Percentiles rank a stretch among this genome's conserved stretches.
phyloP scores from a whole-genome alignment of 2,797 vertebrate genomes.

The Paramormyrops hopkinsi region DNA sequence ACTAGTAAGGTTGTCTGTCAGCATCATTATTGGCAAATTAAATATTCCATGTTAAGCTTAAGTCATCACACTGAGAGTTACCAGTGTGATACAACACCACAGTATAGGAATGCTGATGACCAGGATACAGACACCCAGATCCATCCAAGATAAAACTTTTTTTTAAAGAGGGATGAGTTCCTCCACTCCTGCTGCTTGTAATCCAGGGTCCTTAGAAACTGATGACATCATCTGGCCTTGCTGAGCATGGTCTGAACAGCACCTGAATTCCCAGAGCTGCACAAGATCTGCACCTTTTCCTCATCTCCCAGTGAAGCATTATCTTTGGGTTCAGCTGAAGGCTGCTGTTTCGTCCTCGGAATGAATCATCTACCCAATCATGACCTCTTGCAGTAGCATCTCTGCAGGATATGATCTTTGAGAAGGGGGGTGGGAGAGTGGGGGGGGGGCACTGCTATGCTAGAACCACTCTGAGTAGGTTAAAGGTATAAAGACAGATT shows the following conservation, averaged over 20 bases:
- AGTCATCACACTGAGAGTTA: neutral
- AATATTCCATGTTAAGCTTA: neutral
- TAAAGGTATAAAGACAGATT: neutral
- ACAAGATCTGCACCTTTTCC: neutral
- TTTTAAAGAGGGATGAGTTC: neutral
- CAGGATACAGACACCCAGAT: neutral
- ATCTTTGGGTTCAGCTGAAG: neutral
- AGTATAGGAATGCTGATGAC: neutral
- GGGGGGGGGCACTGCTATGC: neutral
- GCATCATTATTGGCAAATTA: neutral
- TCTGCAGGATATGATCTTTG: neutral
- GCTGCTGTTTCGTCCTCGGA: neutral
- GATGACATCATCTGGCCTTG: neutral
- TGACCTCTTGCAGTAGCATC: neutral
- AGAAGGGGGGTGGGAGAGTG: neutral
- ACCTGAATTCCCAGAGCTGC: neutral
- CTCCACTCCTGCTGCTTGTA: neutral
- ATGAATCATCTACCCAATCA: neutral
- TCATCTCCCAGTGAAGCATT: neutral
- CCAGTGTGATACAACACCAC: neutral
- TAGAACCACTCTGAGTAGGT: neutral
- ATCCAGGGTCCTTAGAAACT: neutral
- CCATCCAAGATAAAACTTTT: neutral
- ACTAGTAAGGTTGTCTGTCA: neutral
- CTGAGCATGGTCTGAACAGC: neutral